Conservation (phyloP, 2,888 invertebrate genomes). For the Acrobasis consociella region DNA sequence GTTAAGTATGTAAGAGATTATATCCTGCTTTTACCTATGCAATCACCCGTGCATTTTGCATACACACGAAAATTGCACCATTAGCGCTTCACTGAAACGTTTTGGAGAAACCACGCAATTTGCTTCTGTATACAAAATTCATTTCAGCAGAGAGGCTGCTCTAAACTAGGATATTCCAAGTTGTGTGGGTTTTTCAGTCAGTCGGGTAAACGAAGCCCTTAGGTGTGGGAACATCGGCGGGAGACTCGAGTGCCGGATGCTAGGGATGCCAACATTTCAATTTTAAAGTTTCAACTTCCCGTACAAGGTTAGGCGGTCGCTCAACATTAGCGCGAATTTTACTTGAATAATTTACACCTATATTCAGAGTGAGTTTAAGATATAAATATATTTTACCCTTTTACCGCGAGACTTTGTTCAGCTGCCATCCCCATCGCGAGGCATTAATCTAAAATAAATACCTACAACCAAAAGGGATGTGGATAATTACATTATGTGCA, state of each 20-base stretch:
- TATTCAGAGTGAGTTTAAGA: too few species aligned
- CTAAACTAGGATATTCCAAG: slow-evolving; percentile 34
- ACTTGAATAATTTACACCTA: too few species aligned
- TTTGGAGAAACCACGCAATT: slow-evolving; percentile 32
- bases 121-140: slow-evolving; percentile 37
- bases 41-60: not conserved
- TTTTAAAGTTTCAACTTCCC: slow-evolving; percentile 4
- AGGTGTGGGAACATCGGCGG: slow-evolving; percentile 16
- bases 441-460: too few species aligned
- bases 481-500: too few species aligned
- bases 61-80: slow-evolving; percentile 14
- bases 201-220: slow-evolving; percentile 30
- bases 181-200: slow-evolving; percentile 38
- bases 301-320: too few species aligned
- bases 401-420: too few species aligned
- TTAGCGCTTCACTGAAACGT: slow-evolving; percentile 29
- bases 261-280: not conserved
- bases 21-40: not conserved
- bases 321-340: too few species aligned
- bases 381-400: too few species aligned
- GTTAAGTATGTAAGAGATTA: not conserved
- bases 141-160: slow-evolving; percentile 33
- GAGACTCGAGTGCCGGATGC: too few species aligned
- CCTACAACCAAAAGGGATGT: too few species aligned
- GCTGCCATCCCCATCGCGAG: too few species aligned